These are phyloP conservation scores for Trigoniulus corallinus DNA, from an alignment of 1,140 invertebrate species.

Conservation along the genomic window DNA sequence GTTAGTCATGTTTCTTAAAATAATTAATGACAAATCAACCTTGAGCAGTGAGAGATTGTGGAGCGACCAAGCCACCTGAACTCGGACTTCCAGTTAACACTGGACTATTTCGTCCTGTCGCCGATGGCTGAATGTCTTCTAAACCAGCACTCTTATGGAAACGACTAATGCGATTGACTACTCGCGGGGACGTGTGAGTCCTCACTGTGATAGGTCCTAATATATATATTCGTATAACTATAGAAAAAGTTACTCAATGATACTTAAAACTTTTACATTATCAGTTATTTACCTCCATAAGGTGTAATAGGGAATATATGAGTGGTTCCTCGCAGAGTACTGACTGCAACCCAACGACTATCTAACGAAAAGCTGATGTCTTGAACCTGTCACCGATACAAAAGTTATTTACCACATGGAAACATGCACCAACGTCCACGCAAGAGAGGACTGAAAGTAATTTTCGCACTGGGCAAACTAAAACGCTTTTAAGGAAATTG, in stretches of 20 bases:
- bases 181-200: slow-evolving; percentile 79
- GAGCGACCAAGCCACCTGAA: slow-evolving; percentile 24
- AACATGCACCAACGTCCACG: no score
- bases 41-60: no score
- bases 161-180: slow-evolving; percentile 81
- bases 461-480: no score
- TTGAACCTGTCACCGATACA: slow-evolving; percentile 34
- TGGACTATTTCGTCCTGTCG: slow-evolving; percentile 56
- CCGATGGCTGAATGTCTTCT: slow-evolving; percentile 33
- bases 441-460: no score
- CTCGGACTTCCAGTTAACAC: slow-evolving; percentile 38
- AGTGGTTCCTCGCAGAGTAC: slow-evolving; percentile 86
- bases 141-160: slow-evolving; percentile 92
- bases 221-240: not conserved
- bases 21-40: slow-evolving; percentile 10
- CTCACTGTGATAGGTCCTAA: slow-evolving; percentile 59
- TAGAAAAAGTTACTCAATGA: not conserved
- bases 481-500: no score
- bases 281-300: slow-evolving; percentile 54
- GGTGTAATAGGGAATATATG: slow-evolving; percentile 94
- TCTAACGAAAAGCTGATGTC: slow-evolving; percentile 74
- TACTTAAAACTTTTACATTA: not conserved
- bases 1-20: slow-evolving; percentile 9
- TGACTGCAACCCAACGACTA: slow-evolving; percentile 87
- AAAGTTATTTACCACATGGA: no score